These are phyloP conservation scores for Scaptomyza caliginosa DNA, from an alignment of 2,888 invertebrate species.

Conservation along the genomic window DNA sequence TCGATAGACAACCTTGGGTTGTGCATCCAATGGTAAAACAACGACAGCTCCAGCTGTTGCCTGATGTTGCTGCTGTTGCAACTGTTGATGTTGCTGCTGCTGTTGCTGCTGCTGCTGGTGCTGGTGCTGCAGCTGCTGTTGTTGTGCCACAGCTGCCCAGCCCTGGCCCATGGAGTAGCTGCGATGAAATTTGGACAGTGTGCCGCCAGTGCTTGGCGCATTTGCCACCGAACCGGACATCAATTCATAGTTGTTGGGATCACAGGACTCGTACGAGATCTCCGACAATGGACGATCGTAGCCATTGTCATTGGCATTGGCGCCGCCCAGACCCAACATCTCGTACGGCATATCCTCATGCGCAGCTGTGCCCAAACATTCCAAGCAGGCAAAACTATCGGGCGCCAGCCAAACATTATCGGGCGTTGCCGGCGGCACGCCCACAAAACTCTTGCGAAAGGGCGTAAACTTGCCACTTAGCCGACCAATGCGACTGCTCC, in stretches of 20 bases:
- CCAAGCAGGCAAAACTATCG: conserved; percentile 83
- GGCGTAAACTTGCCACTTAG: conserved; percentile 69
- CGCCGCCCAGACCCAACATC: conserved; percentile 82
- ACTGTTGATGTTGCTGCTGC: conserved; percentile 19
- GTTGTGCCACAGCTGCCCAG: conserved; percentile 81
- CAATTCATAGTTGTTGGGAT: conserved; percentile 82
- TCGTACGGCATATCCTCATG: conserved; percentile 84
- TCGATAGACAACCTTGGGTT: conserved; percentile 85
- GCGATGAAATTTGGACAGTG: conserved; percentile 87
- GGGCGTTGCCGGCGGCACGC: conserved; percentile 76
- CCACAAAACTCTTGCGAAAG: conserved; percentile 81
- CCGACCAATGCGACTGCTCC: conserved; percentile 81
- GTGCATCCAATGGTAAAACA: conserved; percentile 46
- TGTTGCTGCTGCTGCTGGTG: conserved; percentile 40
- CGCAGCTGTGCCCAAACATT: conserved; percentile 81
- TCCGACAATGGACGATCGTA: conserved; percentile 84
- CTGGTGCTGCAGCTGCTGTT: conserved; percentile 58
- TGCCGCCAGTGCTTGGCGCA: conserved; percentile 50
- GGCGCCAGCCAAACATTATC: conserved; percentile 84
- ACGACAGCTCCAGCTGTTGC: conserved; percentile 1
- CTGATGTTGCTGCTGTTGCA: conserved; percentile 7
- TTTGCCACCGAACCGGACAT: conserved; percentile 75
- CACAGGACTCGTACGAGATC: conserved; percentile 83
- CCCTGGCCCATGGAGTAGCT: conserved; percentile 94
- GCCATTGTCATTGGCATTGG: conserved; percentile 80